Conservation (phyloP, 2,888 invertebrate species). For the Rambutsinella grinnellia region DNA sequence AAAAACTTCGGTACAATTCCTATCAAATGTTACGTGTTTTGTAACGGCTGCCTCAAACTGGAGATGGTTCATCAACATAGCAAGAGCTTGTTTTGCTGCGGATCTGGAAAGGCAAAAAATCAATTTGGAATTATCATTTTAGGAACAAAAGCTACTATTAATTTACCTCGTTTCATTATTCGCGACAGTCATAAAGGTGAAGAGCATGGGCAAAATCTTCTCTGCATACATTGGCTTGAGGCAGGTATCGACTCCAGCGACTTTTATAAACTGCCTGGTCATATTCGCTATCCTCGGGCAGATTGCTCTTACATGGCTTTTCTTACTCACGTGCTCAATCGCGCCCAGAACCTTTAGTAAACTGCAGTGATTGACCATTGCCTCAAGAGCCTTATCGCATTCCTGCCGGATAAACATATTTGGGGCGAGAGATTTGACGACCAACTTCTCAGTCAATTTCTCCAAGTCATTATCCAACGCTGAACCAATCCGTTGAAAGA, state of each 20-base stretch:
- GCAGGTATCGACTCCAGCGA: slow-evolving; percentile 26
- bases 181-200: slow-evolving; percentile 34
- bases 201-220: slow-evolving; percentile 36
- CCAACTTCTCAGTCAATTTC: slow-evolving; percentile 30
- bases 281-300: slow-evolving; percentile 24
- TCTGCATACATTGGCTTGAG: slow-evolving; percentile 25
- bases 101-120: background rate
- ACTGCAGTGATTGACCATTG: slow-evolving; percentile 28
- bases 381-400: slow-evolving; percentile 29
- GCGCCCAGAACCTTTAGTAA: slow-evolving; percentile 18
- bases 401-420: slow-evolving; percentile 36
- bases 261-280: slow-evolving; percentile 20
- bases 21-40: slow-evolving; percentile 32
- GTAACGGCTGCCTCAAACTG: slow-evolving; percentile 32
- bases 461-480: slow-evolving; percentile 37
- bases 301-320: background rate
- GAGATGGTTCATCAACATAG: slow-evolving; percentile 39
- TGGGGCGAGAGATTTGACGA: slow-evolving; percentile 18
- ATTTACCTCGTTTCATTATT: slow-evolving; percentile 34
- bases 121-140: no score
- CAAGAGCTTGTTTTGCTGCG: slow-evolving; percentile 36
- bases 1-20: slow-evolving; percentile 33
- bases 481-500: slow-evolving; percentile 32
- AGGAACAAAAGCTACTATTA: background rate
- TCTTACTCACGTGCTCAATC: slow-evolving; percentile 23